Base-by-base conservation (phyloP, 2,113 vertebrate species). In the Camelus dromedarius region DNA sequence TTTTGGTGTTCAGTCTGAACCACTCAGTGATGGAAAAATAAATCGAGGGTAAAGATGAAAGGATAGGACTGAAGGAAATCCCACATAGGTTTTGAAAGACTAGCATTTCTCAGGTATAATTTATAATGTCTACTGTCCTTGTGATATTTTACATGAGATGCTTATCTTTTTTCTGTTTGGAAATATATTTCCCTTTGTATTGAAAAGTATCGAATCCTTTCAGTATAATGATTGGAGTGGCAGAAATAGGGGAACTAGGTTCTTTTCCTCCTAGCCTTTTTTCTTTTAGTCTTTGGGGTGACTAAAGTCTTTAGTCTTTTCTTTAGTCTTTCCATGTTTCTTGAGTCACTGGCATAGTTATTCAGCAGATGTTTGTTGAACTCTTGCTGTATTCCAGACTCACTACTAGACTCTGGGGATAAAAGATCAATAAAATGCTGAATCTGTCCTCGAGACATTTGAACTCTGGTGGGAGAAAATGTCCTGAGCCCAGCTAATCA, bases 161-260 rank as follows among this genome's bases (percentile, higher is more conserved):
- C 82, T 93, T 94, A 54, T 92, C 60, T 92, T 89, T 90, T 90
- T 79, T 89, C 72, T 62, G 38, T 30, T 98, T 93, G 96, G 83
- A 90, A 83, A 90, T 72, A 66, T 56, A 6, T 85, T 62, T 82
- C 95, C 58, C 48, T 88, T 97, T 96, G 77, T 94, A 79, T 97
- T 97, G 93, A 90, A 92, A 96, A 46, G 76, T 84, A 80, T 75
- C 22, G 93, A 97, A 93, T 70, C 60, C 92, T 97, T 91, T 82
- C 83, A 83, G 91, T 96, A 28, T 94, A 83, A 80, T 58, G 28
- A 83, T 90, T 79, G 28, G 48, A 93, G 35, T 5, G 28, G 24
- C 26, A 19, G 28, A 92, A 73, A 64, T 38, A 48, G 18, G 28
- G 35, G 52, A 73, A 22, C 6, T 38, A 69, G 42, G 18, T 48